Conservation (phyloP, 2,888 invertebrate genomes). For the Tinea trinotella region DNA sequence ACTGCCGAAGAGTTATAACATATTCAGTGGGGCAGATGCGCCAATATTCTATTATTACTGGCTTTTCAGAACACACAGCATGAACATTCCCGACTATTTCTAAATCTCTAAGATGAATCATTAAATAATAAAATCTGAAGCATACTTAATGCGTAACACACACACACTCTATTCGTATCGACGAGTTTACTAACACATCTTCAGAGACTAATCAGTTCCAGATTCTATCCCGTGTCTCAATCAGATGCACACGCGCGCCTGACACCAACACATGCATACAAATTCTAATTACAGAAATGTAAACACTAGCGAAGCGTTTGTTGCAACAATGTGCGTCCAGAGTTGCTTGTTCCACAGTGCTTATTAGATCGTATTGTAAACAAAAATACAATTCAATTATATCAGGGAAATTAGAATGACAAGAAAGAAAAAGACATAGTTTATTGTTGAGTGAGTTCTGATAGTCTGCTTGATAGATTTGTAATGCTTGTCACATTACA, state of each 20-base stretch:
- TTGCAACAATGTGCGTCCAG: slow-evolving; percentile 58
- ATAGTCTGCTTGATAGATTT: slow-evolving; percentile 39
- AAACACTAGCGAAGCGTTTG: slow-evolving; percentile 9
- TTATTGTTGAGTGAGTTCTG: slow-evolving; percentile 37
- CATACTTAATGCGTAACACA: slow-evolving; percentile 68
- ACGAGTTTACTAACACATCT: slow-evolving; percentile 55
- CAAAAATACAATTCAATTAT: slow-evolving; percentile 70
- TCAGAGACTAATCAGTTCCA: slow-evolving; percentile 60
- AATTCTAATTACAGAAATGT: slow-evolving; percentile 1
- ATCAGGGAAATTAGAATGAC: slow-evolving; percentile 29
- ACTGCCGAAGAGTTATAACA: slow-evolving; percentile 54
- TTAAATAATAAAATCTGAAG: slow-evolving; percentile 72
- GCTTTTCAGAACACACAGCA: slow-evolving; percentile 61
- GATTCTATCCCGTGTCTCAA: slow-evolving; percentile 34
- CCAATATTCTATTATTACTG: slow-evolving; percentile 71
- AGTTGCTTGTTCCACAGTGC: neutral
- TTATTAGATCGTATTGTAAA: slow-evolving; percentile 28
- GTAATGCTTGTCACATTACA: no score
- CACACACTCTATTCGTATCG: slow-evolving; percentile 55
- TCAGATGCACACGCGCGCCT: slow-evolving; percentile 37
- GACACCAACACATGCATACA: neutral
- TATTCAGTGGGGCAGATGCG: slow-evolving; percentile 65
- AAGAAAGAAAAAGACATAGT: neutral
- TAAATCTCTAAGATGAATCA: slow-evolving; percentile 71
- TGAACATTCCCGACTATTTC: slow-evolving; percentile 69